Evolutionary conservation across 2,888 invertebrate genomes (phyloP), one percentile per base, ranked within the genome.

Genomic region (Sinhomidia bicolor): DNA sequence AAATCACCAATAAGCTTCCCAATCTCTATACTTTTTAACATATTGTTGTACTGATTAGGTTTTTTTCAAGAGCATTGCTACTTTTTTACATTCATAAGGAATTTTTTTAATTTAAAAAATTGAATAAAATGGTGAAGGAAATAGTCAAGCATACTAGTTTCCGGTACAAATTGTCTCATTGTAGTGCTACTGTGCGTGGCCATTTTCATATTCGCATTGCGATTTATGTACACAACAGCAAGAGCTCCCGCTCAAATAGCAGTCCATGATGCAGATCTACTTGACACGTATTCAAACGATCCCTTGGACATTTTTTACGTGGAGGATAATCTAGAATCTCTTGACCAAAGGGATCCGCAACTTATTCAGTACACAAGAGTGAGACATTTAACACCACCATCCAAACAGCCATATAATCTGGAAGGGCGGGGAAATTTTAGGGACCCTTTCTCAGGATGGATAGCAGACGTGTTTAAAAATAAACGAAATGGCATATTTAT

Each of bases 401-500:
- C 88, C 23, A 76, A 62, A 14, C 78, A 78, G 1, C 88, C 88
- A 1, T 85, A 89, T 51, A 85, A 80, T 32, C 74, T 85, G 4
- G 7, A 41, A 7, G 14, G n/a, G 10, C n/a, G n/a, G 0, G 47
- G 32, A 20, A 51, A 62, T 14, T 1, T 4, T 14, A 44, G 26
- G 14, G 51, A 65, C 32, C 17, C 26, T 10, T 54, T 71, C 14
- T 32, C 36, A 12, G 32, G 20, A n/a, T 87, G 81, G 76, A 54
- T 82, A 1, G 41, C 20, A 4, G 62, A 81, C 6, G 57, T 87
- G 17, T 87, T 87, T 65, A 26, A 12, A 9, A 20, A 62, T 10
- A 87, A 78, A 26, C 12, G 23, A 26, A 36, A 74, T 51, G 89
- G 89, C 0, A 51, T 41, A 4, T 89, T 89, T 29, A 76, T 89